Conservation (phyloP, 2,797 vertebrate genomes). For the Xiphophorus birchmanni region DNA sequence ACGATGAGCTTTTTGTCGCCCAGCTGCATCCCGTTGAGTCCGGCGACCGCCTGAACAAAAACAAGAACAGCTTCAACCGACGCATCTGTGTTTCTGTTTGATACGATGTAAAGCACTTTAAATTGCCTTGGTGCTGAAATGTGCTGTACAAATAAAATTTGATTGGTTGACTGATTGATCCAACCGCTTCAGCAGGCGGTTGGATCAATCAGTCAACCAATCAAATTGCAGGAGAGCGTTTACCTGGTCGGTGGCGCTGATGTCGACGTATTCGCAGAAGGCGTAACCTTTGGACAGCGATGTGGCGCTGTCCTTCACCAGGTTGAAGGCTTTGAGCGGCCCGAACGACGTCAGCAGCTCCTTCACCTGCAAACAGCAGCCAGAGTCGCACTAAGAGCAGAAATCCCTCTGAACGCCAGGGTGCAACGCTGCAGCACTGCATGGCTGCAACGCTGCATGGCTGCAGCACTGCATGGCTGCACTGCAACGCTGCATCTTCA, state of each 20-base stretch:
- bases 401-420: not conserved
- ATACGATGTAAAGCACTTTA: too few relatives aligned
- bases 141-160: too few relatives aligned
- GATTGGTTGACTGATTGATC: too few relatives aligned
- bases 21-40: slow-evolving; percentile 85
- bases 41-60: slow-evolving; percentile 76
- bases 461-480: too few relatives aligned
- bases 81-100: not conserved
- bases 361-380: slow-evolving; percentile 78
- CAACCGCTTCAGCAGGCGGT: too few relatives aligned
- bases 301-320: slow-evolving; percentile 85
- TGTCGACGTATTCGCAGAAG: slow-evolving; percentile 84
- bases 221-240: fast-evolving
- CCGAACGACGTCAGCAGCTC: slow-evolving; percentile 85
- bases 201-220: too few relatives aligned
- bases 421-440: too few relatives aligned
- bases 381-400: slow-evolving; percentile 16
- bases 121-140: too few relatives aligned
- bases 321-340: slow-evolving; percentile 84
- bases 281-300: slow-evolving; percentile 86
- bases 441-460: too few relatives aligned
- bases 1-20: slow-evolving; percentile 85
- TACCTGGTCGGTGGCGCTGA: slow-evolving; percentile 83
- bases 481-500: not conserved
- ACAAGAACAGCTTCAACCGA: slow-evolving; percentile 4